Percentiles rank a stretch among this genome's conserved stretches.
These are phyloP conservation scores for Menidia beryllina DNA, from an alignment of 2,113 vertebrate genomes.

Conservation along the genomic window DNA sequence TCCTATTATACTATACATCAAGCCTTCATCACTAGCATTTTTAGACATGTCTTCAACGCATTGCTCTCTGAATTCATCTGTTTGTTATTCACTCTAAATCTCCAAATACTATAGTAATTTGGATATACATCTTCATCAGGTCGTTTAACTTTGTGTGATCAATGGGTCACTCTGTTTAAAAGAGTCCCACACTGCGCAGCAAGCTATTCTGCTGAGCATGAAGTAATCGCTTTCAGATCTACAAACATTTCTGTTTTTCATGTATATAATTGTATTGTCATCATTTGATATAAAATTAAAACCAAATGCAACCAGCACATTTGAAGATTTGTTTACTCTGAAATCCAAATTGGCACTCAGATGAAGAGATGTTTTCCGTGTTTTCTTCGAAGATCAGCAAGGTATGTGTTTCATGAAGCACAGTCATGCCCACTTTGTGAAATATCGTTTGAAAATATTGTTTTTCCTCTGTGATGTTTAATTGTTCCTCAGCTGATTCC, in stretches of 20 bases:
- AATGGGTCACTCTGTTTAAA: constrained; percentile 1
- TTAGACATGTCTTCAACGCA: constrained; percentile 6
- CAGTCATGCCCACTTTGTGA: constrained; percentile 26
- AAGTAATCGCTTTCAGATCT: neutral
- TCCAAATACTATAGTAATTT: constrained; percentile 7
- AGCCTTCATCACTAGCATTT: constrained; percentile 15
- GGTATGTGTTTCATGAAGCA: constrained; percentile 7
- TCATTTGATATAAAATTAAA: neutral
- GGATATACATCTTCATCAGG: constrained; percentile 21
- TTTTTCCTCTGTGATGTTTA: constrained; percentile 57
- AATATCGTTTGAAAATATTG: constrained; percentile 64
- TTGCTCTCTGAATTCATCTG: neutral
- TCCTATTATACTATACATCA: neutral
- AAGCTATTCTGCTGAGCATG: too few relatives aligned
- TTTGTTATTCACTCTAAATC: neutral
- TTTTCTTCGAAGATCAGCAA: neutral
- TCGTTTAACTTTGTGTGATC: constrained; percentile 18
- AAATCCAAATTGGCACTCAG: neutral
- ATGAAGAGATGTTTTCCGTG: neutral
- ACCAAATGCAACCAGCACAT: neutral
- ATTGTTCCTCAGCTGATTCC: constrained; percentile 68
- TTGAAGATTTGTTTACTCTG: neutral
- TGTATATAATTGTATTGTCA: too few relatives aligned
- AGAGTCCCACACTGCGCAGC: neutral
- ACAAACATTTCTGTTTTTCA: neutral